phyloP scores from a whole-genome alignment of 2,113 vertebrate genomes.

The Scolopax mira region DNA sequence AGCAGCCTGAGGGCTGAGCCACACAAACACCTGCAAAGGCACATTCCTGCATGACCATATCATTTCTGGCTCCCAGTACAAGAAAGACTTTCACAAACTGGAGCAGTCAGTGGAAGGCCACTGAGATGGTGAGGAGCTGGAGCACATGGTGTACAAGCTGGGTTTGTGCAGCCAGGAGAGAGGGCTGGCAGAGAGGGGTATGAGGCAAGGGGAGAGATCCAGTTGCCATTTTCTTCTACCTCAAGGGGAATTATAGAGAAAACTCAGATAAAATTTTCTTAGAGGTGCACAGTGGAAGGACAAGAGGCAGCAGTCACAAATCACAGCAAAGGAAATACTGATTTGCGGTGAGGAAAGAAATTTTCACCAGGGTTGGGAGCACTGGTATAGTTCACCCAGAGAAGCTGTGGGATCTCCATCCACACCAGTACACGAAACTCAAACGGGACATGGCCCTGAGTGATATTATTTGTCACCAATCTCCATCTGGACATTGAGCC shows the following conservation, averaged over 20 bases:
- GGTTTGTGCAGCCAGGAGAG: neutral
- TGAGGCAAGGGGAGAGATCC: neutral
- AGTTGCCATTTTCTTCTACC: neutral
- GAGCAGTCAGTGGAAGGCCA: rapidly evolving
- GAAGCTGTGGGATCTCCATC: neutral
- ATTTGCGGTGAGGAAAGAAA: no score
- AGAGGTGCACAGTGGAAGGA: neutral
- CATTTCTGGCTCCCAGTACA: neutral
- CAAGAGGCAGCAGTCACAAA: neutral
- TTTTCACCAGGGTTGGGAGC: neutral
- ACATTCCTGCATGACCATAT: neutral
- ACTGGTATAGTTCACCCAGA: neutral
- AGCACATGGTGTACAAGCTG: rapidly evolving
- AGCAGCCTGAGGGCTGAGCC: neutral
- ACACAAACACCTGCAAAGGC: neutral
- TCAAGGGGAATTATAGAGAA: neutral
- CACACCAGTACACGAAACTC: neutral
- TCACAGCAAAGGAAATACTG: neutral
- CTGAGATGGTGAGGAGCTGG: neutral
- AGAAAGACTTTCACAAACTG: neutral
- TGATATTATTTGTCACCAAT: neutral
- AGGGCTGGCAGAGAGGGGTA: neutral
- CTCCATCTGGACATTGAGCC: neutral
- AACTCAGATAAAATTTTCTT: neutral
- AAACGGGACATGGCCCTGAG: neutral